Evolutionary conservation across 2,113 vertebrate species (phyloP).

Genomic region (Strix uralensis): DNA sequence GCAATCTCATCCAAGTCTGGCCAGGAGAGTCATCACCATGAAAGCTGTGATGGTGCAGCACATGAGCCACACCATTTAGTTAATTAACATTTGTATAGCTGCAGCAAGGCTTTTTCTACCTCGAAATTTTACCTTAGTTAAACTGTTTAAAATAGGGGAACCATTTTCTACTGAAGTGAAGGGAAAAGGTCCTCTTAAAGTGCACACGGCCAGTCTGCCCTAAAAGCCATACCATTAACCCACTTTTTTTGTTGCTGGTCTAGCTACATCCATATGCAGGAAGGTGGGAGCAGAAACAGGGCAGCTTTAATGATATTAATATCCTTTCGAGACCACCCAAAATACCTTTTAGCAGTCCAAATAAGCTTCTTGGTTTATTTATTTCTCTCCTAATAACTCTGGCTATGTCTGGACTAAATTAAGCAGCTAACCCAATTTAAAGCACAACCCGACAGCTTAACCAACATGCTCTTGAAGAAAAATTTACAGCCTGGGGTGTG

Average conservation of each 20-base stretch:
- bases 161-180: neutral
- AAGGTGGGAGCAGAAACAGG: conserved; percentile 3
- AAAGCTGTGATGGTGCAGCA: neutral
- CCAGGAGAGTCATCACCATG: neutral
- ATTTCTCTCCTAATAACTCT: conserved; percentile 55
- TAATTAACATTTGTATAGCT: neutral
- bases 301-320: neutral
- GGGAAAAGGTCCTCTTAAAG: neutral
- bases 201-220: neutral
- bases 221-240: neutral
- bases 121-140: neutral
- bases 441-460: neutral
- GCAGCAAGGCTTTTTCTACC: neutral
- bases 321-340: conserved; percentile 29
- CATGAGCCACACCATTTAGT: neutral
- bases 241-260: neutral
- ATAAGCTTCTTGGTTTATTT: conserved; percentile 27
- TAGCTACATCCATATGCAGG: neutral
- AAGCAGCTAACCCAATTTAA: neutral
- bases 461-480: neutral
- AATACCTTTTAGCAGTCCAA: conserved; percentile 14
- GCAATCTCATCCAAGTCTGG: neutral
- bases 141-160: neutral
- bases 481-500: neutral
- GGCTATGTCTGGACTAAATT: conserved; percentile 29